Conservation (phyloP, 2,888 invertebrate genomes). For the Noctua janthe region DNA sequence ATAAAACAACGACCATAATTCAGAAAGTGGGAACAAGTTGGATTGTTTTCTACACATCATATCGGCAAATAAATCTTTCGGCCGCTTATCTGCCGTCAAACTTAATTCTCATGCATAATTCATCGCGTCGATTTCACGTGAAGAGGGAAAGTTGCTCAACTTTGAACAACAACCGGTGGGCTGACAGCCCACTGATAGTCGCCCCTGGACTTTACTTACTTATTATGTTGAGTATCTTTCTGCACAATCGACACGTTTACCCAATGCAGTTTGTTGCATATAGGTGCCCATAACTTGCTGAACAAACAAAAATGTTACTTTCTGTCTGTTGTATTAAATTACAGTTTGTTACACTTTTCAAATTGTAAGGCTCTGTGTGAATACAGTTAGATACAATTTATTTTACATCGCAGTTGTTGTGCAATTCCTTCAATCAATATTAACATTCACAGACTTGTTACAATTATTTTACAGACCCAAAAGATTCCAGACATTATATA, state of each 20-base stretch:
- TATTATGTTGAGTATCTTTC: slow-evolving; percentile 29
- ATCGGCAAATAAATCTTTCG: slow-evolving; percentile 89
- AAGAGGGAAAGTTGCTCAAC: slow-evolving; percentile 83
- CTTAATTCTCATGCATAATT: slow-evolving; percentile 90
- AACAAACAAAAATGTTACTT: slow-evolving; percentile 18
- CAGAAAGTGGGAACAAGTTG: slow-evolving; percentile 88
- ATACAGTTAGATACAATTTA: background rate
- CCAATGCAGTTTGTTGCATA: slow-evolving; percentile 36
- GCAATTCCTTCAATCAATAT: background rate
- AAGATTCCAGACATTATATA: background rate
- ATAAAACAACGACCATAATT: slow-evolving; percentile 89
- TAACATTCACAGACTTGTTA: background rate
- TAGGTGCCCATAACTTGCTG: background rate
- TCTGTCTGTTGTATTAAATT: slow-evolving; percentile 39
- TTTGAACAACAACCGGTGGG: slow-evolving; percentile 71
- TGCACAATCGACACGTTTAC: slow-evolving; percentile 28
- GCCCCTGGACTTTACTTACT: slow-evolving; percentile 50
- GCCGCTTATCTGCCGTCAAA: slow-evolving; percentile 89
- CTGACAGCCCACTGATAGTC: slow-evolving; percentile 75
- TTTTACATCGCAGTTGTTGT: slow-evolving; percentile 1
- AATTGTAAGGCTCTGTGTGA: background rate
- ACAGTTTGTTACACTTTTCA: slow-evolving; percentile 17
- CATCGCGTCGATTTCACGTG: slow-evolving; percentile 85
- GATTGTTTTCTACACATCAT: slow-evolving; percentile 90
- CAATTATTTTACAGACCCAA: background rate